Percentiles rank a stretch among this genome's conserved stretches.
Conservation (phyloP, 2,113 vertebrate species). For the Ginglymostoma cirratum region DNA sequence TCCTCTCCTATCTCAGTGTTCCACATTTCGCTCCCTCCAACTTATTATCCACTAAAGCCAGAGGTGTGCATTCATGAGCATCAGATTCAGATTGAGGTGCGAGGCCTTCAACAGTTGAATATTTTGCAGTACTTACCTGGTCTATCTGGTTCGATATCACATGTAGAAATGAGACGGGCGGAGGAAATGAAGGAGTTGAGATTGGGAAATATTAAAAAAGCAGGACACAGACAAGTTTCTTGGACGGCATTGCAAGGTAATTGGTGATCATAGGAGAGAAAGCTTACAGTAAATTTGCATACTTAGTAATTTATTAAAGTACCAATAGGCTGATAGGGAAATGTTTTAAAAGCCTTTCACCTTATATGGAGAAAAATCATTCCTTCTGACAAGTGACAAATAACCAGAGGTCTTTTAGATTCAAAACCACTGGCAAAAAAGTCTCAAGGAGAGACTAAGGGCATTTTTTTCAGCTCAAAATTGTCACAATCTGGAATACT, state of each 20-base stretch:
- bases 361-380: neutral
- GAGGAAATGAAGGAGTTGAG: neutral
- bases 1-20: too few species aligned
- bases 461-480: neutral
- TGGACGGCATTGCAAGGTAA: neutral
- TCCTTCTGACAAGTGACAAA: neutral
- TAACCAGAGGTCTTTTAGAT: neutral
- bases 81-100: neutral
- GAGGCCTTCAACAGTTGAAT: neutral
- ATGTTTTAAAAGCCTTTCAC: too few species aligned
- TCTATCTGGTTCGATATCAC: neutral
- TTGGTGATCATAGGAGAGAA: neutral
- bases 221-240: neutral
- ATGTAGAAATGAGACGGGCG: neutral
- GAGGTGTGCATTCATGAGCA: neutral
- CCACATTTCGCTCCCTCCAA: neutral
- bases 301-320: neutral
- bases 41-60: neutral
- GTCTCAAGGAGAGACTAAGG: neutral
- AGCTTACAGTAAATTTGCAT: too few species aligned
- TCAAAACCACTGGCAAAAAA: neutral
- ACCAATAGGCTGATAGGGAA: neutral
- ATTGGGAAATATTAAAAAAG: neutral
- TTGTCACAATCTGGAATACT: neutral
- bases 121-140: neutral